Percentiles rank a stretch among this genome's conserved stretches.
Conservation (phyloP, 2,797 vertebrate species). For the Notoglanidium macrostoma region DNA sequence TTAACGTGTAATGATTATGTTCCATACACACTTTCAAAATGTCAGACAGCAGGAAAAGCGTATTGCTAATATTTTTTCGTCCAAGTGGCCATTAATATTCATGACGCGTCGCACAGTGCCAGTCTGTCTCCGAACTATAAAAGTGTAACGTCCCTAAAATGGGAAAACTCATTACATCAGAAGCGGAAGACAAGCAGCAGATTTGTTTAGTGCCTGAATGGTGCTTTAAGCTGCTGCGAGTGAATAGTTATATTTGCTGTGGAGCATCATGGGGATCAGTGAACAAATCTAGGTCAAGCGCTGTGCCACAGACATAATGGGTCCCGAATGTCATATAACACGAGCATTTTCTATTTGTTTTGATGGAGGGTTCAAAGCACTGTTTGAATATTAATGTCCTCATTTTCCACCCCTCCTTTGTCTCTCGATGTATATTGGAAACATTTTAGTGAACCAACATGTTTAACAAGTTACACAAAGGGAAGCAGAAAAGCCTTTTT, state of each 20-base stretch:
- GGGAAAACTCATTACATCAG: conserved; percentile 51
- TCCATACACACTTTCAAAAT: conserved; percentile 47
- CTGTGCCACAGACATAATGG: conserved; percentile 55
- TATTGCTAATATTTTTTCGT: conserved; percentile 47
- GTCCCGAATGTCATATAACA: conserved; percentile 57
- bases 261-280: conserved; percentile 55
- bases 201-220: conserved; percentile 52
- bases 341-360: conserved; percentile 55
- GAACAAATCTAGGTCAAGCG: conserved; percentile 60
- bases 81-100: conserved; percentile 41
- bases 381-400: conserved; percentile 56
- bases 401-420: conserved; percentile 18
- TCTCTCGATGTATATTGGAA: conserved; percentile 45
- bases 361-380: conserved; percentile 55
- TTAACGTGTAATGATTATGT: conserved; percentile 47
- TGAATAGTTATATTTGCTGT: conserved; percentile 57
- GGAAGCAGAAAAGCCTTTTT: conserved; percentile 39
- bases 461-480: conserved; percentile 48
- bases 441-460: conserved; percentile 54
- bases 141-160: conserved; percentile 39
- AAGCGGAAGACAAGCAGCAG: conserved; percentile 40
- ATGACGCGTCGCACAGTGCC: conserved; percentile 18
- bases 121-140: conserved; percentile 39
- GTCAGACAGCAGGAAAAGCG: conserved; percentile 38
- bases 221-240: conserved; percentile 49